Conservation (phyloP, 2,797 vertebrate genomes). For the Microctenopoma stevenorrisi region DNA sequence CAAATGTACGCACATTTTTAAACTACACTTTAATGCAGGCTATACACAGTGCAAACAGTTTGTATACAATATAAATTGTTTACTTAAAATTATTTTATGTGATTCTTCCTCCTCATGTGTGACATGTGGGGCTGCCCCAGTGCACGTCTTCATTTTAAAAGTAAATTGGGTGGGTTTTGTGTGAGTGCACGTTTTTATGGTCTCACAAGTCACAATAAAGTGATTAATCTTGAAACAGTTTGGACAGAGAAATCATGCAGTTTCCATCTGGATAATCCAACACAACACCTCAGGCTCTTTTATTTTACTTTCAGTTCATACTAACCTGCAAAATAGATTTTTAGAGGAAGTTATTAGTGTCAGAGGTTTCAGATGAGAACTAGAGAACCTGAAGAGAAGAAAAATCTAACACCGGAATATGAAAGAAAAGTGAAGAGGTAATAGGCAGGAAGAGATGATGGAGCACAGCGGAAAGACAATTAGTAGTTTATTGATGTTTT, state of each 20-base stretch:
- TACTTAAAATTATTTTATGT: too few relatives aligned
- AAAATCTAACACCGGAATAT: background rate
- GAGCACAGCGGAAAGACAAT: conserved; percentile 10
- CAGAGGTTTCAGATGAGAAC: background rate
- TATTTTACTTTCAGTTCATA: conserved; percentile 7
- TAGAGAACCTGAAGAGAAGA: background rate
- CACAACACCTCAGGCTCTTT: background rate
- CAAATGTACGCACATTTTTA: too few relatives aligned
- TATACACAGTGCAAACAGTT: too few relatives aligned
- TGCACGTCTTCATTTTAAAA: too few relatives aligned
- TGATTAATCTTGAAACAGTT: background rate
- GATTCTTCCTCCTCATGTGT: too few relatives aligned
- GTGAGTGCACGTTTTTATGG: too few relatives aligned
- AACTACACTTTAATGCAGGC: too few relatives aligned
- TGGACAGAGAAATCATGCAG: background rate
- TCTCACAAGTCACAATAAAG: background rate
- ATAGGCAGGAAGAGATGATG: conserved; percentile 8
- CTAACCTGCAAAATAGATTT: background rate
- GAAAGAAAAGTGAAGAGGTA: conserved; percentile 1
- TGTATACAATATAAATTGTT: too few relatives aligned
- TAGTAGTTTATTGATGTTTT: conserved; percentile 37
- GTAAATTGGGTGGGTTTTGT: too few relatives aligned
- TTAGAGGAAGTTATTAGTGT: background rate
- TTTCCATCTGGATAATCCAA: background rate
- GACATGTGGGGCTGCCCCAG: too few relatives aligned